Evolutionary conservation across 2,888 invertebrate species (phyloP), one percentile per base, ranked within the genome.

Genomic region (Willowsia nigromaculata): DNA sequence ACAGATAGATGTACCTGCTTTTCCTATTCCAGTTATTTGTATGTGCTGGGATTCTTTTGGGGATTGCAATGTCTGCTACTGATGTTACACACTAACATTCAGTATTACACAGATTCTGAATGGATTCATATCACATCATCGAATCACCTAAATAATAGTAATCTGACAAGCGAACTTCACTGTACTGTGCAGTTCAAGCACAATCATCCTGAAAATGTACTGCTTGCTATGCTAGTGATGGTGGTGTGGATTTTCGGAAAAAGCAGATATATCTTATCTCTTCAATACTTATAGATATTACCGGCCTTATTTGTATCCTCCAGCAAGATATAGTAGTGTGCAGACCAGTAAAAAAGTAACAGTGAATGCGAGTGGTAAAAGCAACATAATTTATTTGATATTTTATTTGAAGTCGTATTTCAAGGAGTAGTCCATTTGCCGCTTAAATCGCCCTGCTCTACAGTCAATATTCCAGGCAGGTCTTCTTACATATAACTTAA

Each of bases 71-170:
- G 40, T 7, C 40, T 68, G 5, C 33, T 40, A 40, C 65, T 65
- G 65, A 25, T 65, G 30, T 33, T 27, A 11, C 50, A 53, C 18
- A 18, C 18, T n/a, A 18, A 2, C 3, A 18, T 53, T 53, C 18
- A 6, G 3, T 18, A 18, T 53, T n/a, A 68, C 30, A 68, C 68
- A n/a, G 18, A 68, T 37, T 68, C 40, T 5, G 68, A 76, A 76
- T 50, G 74, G 50, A 76, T 76, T 76, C 74, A 47, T 76, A 76
- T 76, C 74, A 76, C 74, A 76, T 76, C 74, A 50, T 47, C 74
- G 18, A 76, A 76, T 76, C 74, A 47, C 74, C 47, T 76, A 76
- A 76, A 76, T 76, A 76, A 76, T 50, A 50, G 74, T 76, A 76
- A 76, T 76, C 74, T 76, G 74, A 50, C 74, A 76, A 76, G 40